These are phyloP conservation scores for Acanthosepion lycidas DNA, from an alignment of 2,888 invertebrate species.

Conservation along the genomic window DNA sequence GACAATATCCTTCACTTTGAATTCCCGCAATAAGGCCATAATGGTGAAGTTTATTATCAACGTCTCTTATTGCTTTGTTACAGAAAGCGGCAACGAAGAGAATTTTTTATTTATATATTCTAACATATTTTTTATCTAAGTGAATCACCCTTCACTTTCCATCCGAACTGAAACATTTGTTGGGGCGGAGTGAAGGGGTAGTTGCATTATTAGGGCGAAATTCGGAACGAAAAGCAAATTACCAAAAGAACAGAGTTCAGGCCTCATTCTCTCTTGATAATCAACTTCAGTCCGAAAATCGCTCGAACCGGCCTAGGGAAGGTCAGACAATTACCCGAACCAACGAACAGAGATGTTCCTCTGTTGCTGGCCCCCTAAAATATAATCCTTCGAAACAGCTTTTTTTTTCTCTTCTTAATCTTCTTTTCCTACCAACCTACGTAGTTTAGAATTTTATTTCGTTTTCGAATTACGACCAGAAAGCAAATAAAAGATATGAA, in stretches of 20 bases:
- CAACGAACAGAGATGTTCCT: not conserved
- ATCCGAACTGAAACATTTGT: not conserved
- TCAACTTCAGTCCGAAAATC: not conserved
- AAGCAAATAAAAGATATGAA: not conserved
- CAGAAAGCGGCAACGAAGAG: not conserved
- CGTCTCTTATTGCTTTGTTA: not conserved
- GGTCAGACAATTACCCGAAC: conserved; percentile 33
- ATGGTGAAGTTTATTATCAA: not conserved
- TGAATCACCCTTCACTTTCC: not conserved
- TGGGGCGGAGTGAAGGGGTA: not conserved
- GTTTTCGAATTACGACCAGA: not conserved
- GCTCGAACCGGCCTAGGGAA: not conserved
- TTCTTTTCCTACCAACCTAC: not conserved
- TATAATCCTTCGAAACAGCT: not conserved
- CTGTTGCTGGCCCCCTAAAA: not conserved
- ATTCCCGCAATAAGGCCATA: not conserved
- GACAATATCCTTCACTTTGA: not conserved
- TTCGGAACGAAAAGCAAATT: not conserved
- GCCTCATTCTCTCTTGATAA: conserved; percentile 12
- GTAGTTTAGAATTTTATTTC: not conserved
- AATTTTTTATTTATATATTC: not conserved
- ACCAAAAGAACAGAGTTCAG: conserved; percentile 33
- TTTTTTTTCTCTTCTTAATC: not conserved
- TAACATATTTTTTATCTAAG: not conserved
- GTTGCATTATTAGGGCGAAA: not conserved